phyloP scores from a whole-genome alignment of 2,888 invertebrate species.

The Epicampocera succincta region DNA sequence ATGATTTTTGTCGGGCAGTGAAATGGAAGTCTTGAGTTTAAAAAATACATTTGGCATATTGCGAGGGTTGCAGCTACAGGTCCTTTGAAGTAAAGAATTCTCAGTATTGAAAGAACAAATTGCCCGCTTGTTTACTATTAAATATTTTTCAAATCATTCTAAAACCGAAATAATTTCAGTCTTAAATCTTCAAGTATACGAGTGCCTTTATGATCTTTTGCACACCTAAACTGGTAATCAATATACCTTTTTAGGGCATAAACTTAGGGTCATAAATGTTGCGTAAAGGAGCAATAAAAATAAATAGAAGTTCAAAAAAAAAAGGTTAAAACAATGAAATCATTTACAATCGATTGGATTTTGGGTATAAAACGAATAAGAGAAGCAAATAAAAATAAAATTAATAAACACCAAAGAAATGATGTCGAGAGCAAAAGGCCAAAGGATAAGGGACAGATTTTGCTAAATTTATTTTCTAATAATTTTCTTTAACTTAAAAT shows the following conservation, averaged over 20 bases:
- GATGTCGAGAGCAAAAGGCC: conserved; percentile 20
- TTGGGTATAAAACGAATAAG: conserved; percentile 39
- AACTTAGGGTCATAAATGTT: neutral
- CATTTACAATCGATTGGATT: conserved; percentile 64
- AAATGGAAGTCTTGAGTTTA: conserved; percentile 56
- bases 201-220: neutral
- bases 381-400: neutral
- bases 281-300: neutral
- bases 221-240: neutral
- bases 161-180: no score
- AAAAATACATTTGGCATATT: conserved; percentile 53
- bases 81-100: neutral
- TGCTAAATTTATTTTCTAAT: no score
- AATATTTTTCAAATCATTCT: no score
- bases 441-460: no score
- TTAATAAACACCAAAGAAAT: conserved; percentile 20
- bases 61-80: neutral
- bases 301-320: conserved; percentile 10
- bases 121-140: no score
- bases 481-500: no score
- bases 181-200: neutral
- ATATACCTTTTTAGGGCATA: neutral
- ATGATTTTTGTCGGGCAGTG: conserved; percentile 39
- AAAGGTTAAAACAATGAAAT: conserved; percentile 58
- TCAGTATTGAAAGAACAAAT: no score